These are phyloP conservation scores for Tichodroma muraria DNA, from an alignment of 2,113 vertebrate species.

Conservation along the genomic window DNA sequence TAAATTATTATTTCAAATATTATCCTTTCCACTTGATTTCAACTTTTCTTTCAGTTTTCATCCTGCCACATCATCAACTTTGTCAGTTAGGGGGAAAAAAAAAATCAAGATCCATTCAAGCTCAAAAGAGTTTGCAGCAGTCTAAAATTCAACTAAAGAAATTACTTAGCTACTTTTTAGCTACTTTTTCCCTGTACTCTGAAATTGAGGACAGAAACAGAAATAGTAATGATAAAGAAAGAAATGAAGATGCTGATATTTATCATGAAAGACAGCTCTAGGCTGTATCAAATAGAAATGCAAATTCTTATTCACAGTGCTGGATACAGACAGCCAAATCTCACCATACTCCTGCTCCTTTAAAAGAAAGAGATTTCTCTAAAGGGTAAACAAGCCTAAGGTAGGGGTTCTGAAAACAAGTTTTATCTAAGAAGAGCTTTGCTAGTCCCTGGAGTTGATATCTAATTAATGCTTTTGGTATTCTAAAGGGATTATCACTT, in stretches of 20 bases:
- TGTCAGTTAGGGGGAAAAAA: neutral
- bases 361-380: neutral
- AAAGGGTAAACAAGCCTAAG: neutral
- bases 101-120: neutral
- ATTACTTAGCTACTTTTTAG: neutral
- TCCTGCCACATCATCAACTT: neutral
- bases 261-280: neutral
- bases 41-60: neutral
- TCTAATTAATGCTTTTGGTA: neutral
- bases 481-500: neutral
- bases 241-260: neutral
- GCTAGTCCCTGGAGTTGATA: neutral
- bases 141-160: neutral
- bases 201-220: neutral
- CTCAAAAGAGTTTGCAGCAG: neutral
- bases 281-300: neutral
- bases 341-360: neutral
- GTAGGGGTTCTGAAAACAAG: neutral
- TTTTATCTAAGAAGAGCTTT: neutral
- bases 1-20: neutral
- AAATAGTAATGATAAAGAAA: neutral
- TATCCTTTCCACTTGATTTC: neutral
- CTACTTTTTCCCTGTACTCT: neutral
- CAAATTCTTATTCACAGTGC: neutral
- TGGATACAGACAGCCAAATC: neutral